Base-by-base conservation (phyloP, 2,797 vertebrate genomes). In the Hylomyscus alleni region DNA sequence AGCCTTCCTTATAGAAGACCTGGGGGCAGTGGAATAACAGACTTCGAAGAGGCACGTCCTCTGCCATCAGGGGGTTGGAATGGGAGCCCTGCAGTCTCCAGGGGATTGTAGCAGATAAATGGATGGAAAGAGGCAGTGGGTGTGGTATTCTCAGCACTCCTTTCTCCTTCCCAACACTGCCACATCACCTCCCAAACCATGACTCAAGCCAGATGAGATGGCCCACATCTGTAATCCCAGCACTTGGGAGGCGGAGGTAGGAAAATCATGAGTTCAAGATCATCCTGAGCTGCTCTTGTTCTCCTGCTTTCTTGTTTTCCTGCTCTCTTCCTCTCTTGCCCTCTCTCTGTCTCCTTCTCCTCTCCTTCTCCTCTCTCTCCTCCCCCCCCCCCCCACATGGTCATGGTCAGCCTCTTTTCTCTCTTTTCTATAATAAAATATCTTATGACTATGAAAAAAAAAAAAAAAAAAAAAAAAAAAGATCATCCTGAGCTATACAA, bases 181-280 rank as follows among this genome's bases (percentile, higher is more conserved):
- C 87, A 6, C 9, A 99, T 99, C 99, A 99, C 99, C n/a, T 99
- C 99, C 31, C 99, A 99, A 98, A 73, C 50, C 67, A 73, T 13
- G 52, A 73, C 4, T n/a, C 14, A 44, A 44, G 24, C 81, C 67
- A 54, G 50, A 65, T 10, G n/a, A 67, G 26, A 24, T 6, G 50
- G 50, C 22, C 44, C 65, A 19, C 10, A 29, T 54, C 69, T 75
- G 26, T 75, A 44, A 58, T 75, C 34, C 26, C n/a, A 75, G n/a
- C 26, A 14, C 58, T 34, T 75, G 69, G 37, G 13, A 88, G n/a
- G 24, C 26, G 40, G 69, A 88, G 52, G 69, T 31, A 88, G 52
- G 52, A 86, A 69, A 86, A 86, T 54, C 47, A 24, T 3, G 31
- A 50, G 44, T 69, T 85, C 40, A 67, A n/a, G 14, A 83, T 62